phyloP scores from a whole-genome alignment of 2,888 invertebrate genomes.

The Eupithecia exiguata region DNA sequence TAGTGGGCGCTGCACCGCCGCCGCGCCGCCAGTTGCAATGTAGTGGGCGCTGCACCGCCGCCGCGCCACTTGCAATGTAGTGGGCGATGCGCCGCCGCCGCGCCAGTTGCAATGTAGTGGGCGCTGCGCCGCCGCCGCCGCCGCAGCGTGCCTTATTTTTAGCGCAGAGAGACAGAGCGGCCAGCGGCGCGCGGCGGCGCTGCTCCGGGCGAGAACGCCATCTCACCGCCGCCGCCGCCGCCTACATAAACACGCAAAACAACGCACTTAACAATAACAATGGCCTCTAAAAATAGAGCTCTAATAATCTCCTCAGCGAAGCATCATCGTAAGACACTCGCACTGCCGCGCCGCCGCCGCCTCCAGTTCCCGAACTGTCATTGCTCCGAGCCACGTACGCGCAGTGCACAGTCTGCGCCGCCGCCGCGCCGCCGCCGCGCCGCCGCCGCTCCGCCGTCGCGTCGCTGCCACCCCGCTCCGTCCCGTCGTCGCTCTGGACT shows the following conservation, averaged over 20 bases:
- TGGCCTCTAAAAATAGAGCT: conserved; percentile 58
- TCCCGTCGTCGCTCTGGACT: too few species aligned
- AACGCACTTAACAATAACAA: conserved; percentile 54
- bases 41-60: too few species aligned
- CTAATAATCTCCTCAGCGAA: conserved; percentile 54
- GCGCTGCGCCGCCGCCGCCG: neutral
- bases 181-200: neutral
- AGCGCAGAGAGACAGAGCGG: conserved; percentile 75
- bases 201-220: too few species aligned
- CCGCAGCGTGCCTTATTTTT: conserved; percentile 41
- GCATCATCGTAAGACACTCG: conserved; percentile 33
- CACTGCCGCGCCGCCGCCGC: neutral
- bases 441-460: too few species aligned
- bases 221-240: conserved; percentile 6
- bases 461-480: too few species aligned
- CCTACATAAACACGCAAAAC: conserved; percentile 42
- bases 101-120: too few species aligned
- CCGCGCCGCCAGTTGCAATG: too few species aligned
- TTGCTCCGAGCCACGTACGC: conserved; percentile 1
- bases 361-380: neutral
- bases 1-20: too few species aligned
- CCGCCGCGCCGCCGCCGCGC: too few species aligned
- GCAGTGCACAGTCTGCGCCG: too few species aligned
- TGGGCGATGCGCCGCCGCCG: too few species aligned
- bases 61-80: too few species aligned